Base-by-base conservation (phyloP, 2,888 invertebrate species). In the Panopea generosa region DNA sequence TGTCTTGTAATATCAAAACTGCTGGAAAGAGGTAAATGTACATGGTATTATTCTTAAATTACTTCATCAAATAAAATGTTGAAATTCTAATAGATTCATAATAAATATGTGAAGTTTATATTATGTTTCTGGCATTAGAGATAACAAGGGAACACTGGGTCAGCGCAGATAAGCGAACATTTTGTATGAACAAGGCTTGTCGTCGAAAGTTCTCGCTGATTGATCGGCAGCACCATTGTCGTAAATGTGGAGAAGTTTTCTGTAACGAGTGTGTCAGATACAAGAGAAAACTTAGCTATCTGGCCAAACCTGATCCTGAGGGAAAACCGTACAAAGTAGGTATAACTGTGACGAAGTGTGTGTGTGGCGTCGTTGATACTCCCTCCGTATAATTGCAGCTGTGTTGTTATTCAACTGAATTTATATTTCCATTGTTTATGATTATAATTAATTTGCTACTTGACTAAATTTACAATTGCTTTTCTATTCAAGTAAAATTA, bases 191-290 rank as follows among this genome's bases (percentile, higher is more conserved):
- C 59, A 78, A 66, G 45, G 55, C 61, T n/a, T 90, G 90, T 68
- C 65, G 77, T 20, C 82, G 78, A 60, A 83, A 81, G 62, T 89
- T 90, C 49, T 77, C 87, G 14, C 59, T 89, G 26, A 77, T 86
- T 22, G 87, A 88, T 4, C 74, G 88, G 43, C 79, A 73, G 7
- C 86, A 86, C 45, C 89, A 90, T 55, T 90, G 90, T 70, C 73
- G 87, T 43, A 87, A 87, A 62, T 90, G 90, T 83, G 90, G 90
- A 11, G 82, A 85, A 16, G 82, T 89, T 6, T 90, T 89, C 69
- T 90, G 90, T 69, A 74, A 71, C 14, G 59, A 56, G 1, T 90
- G 90, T 77, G 29, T 86, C 2, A 67, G 84, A 49, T 89, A 77
- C 70, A 72, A 73, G 18, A 73, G 89, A 20, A 85, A 83, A 57